phyloP scores from a whole-genome alignment of 2,113 vertebrate species.

The Stigmatopora nigra region DNA sequence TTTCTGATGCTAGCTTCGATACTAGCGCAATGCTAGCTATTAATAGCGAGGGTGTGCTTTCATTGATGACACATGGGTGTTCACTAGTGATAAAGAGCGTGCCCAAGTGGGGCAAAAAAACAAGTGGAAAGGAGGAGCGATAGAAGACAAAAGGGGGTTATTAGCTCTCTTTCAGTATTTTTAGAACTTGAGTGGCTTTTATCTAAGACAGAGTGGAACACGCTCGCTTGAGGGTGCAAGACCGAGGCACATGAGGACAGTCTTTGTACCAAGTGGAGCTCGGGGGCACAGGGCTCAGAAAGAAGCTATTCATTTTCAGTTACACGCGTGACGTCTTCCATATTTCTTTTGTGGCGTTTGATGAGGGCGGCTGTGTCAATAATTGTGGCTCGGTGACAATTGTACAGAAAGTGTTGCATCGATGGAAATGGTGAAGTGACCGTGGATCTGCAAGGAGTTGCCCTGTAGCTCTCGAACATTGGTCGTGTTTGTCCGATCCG shows the following conservation, averaged over 20 bases:
- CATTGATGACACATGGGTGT: neutral
- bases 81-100: neutral
- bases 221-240: conserved; percentile 37
- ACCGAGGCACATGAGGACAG: conserved; percentile 25
- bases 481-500: too few species aligned
- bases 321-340: neutral
- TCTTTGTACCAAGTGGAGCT: conserved; percentile 3
- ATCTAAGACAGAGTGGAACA: conserved; percentile 46
- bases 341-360: conserved; percentile 4
- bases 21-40: neutral
- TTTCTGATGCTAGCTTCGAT: too few species aligned
- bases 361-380: conserved; percentile 10
- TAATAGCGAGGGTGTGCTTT: neutral
- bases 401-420: conserved; percentile 6
- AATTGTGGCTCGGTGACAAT: conserved; percentile 38
- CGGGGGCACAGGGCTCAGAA: conserved; percentile 8
- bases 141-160: conserved; percentile 19
- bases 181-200: conserved; percentile 63
- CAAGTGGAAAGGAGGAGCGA: neutral
- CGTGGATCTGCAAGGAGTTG: conserved; percentile 33
- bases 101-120: neutral
- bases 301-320: neutral
- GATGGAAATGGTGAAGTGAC: conserved; percentile 29
- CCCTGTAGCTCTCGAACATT: conserved; percentile 3
- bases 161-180: conserved; percentile 52